Evolutionary conservation across 2,797 vertebrate genomes (phyloP).

Genomic region (Thaleichthys pacificus): DNA sequence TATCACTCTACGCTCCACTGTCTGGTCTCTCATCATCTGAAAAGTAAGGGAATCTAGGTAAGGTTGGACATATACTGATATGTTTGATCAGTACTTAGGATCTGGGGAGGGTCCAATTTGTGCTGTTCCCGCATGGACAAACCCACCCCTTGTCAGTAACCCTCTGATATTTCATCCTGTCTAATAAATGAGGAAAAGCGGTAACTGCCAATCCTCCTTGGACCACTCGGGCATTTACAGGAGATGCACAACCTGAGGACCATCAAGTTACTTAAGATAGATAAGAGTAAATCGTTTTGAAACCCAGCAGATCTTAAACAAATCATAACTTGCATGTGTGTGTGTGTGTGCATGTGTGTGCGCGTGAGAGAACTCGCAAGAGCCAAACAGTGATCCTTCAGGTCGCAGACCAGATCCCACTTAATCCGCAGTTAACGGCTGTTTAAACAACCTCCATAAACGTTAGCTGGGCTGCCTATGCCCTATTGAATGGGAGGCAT

Average conservation of each 20-base stretch:
- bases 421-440: constrained; percentile 74
- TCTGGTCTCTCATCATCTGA: neutral
- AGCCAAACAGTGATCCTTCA: constrained; percentile 58
- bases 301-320: neutral
- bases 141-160: neutral
- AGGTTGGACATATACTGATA: too few species aligned
- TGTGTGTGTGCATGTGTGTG: constrained; percentile 10
- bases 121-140: too few species aligned
- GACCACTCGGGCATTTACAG: neutral
- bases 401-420: constrained; percentile 59
- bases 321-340: neutral
- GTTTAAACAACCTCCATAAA: constrained; percentile 76
- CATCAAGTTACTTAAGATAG: neutral
- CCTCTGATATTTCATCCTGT: neutral
- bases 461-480: constrained; percentile 59
- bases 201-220: neutral
- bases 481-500: constrained; percentile 69
- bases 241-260: neutral
- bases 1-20: neutral
- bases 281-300: neutral
- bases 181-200: neutral
- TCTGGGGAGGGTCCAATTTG: too few species aligned
- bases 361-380: neutral
- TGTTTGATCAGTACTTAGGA: too few species aligned
- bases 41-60: neutral